Conservation (phyloP, 2,888 invertebrate genomes). For the Ornithoptera alexandrae region DNA sequence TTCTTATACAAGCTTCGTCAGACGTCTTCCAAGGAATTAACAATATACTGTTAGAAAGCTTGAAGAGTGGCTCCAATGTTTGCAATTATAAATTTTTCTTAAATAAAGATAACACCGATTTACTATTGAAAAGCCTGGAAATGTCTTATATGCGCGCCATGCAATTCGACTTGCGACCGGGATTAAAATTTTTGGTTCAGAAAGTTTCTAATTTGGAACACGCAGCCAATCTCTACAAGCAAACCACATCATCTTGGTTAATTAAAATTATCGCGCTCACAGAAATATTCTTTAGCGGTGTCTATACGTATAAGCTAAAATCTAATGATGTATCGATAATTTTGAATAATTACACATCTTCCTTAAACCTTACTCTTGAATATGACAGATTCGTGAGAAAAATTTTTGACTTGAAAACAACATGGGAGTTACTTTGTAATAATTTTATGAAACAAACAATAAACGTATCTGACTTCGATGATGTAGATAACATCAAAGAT, state of each 20-base stretch:
- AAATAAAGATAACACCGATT: conserved; percentile 82
- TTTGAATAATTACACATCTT: conserved; percentile 78
- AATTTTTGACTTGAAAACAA: conserved; percentile 81
- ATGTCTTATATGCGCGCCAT: conserved; percentile 89
- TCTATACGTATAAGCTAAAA: conserved; percentile 82
- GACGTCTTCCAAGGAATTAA: conserved; percentile 83
- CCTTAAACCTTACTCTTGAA: conserved; percentile 76
- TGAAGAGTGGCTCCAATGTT: conserved; percentile 66
- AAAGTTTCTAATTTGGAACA: conserved; percentile 93
- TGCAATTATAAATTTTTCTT: conserved; percentile 75
- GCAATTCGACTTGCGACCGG: conserved; percentile 94
- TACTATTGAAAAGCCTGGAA: conserved; percentile 88
- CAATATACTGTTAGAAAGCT: conserved; percentile 78
- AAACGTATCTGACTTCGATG: conserved; percentile 65
- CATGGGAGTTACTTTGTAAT: conserved; percentile 82
- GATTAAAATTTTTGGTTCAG: conserved; percentile 95
- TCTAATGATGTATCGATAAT: conserved; percentile 82
- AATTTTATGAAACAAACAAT: conserved; percentile 76
- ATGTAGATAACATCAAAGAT: conserved; percentile 55
- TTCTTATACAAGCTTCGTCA: conserved; percentile 87
- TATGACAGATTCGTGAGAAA: conserved; percentile 81
- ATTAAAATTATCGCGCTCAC: conserved; percentile 92
- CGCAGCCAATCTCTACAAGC: conserved; percentile 94
- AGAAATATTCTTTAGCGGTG: conserved; percentile 89
- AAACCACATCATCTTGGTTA: conserved; percentile 95